A percentile compares a stretch with the other conserved stretches of the same genome.
phyloP scores from a whole-genome alignment of 2,888 invertebrate species.

The Syritta pipiens region DNA sequence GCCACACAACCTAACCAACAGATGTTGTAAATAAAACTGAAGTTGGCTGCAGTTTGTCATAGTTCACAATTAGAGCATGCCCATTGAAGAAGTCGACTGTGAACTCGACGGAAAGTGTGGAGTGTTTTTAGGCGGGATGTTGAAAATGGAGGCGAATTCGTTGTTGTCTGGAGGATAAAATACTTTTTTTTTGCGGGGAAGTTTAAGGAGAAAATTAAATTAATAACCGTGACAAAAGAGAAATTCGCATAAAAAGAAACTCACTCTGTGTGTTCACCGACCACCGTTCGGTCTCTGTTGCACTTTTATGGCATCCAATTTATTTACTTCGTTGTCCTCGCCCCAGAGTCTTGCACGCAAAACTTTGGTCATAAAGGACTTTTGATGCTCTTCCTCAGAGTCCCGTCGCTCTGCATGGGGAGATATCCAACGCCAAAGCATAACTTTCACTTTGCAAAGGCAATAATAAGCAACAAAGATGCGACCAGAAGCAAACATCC shows the following conservation, averaged over 20 bases:
- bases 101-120: not conserved
- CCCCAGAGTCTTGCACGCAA: constrained; percentile 7
- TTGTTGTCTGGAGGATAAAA: too few relatives aligned
- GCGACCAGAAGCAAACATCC: not conserved
- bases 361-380: constrained; percentile 31
- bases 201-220: not conserved
- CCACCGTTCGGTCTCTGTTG: too few relatives aligned
- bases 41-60: constrained; percentile 30
- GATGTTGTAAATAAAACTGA: constrained; percentile 64
- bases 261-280: too few relatives aligned
- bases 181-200: too few relatives aligned
- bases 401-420: not conserved
- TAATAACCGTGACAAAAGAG: not conserved
- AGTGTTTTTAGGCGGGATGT: constrained; percentile 37
- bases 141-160: not conserved
- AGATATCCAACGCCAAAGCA: not conserved
- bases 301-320: constrained; percentile 23
- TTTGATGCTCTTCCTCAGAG: not conserved
- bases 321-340: constrained; percentile 15
- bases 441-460: not conserved
- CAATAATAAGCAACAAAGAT: not conserved
- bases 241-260: not conserved
- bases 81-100: not conserved
- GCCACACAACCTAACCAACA: constrained; percentile 38
- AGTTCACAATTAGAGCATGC: constrained; percentile 35